Evolutionary conservation across 2,113 vertebrate genomes (phyloP), one percentile per base, ranked within the genome.

Genomic region (Sciurus niger): DNA sequence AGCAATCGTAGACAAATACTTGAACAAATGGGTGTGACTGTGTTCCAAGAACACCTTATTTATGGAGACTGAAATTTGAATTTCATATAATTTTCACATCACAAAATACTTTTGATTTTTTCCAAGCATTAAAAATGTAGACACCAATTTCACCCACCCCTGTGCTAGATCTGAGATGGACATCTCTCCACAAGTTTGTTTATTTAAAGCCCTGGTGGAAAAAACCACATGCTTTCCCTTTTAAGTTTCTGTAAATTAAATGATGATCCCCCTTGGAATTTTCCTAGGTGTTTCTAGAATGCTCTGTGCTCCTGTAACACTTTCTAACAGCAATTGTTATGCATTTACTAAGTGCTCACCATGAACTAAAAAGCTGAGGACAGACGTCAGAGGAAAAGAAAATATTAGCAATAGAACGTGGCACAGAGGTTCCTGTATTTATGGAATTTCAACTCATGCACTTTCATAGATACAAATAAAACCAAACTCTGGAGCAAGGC

Each of bases 381-480:
- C 67, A 77, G 82, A 97, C 88, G 85, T 97, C 97, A 97, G 80
- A 97, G 94, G 93, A 90, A 96, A 96, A 97, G 94, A 96, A 97
- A 92, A 97, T 95, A 96, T 96, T 98, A 97, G 94, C 90, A 95
- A 68, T 96, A 93, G 96, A 96, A 87, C 70, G 51, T 97, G 90
- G 95, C 89, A 90, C 93, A 95, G 94, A 96, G 97, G 93, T 94
- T 68, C 95, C 93, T 96, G 94, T 98, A 96, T 97, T 98, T 98
- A 96, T 97, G 96, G 97, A 96, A 96, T 96, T 97, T 93, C 68
- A 94, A 72, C 93, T 95, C 37, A 67, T 96, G 93, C 77, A 68
- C 90, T 94, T 93, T 87, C 70, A 74, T 67, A 96, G 95, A 94
- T 88, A 95, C 97, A 96, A 98, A 96, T 88, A 95, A 90, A 96